Conservation (phyloP, 2,888 invertebrate species). For the Sminthurides aquaticus region DNA sequence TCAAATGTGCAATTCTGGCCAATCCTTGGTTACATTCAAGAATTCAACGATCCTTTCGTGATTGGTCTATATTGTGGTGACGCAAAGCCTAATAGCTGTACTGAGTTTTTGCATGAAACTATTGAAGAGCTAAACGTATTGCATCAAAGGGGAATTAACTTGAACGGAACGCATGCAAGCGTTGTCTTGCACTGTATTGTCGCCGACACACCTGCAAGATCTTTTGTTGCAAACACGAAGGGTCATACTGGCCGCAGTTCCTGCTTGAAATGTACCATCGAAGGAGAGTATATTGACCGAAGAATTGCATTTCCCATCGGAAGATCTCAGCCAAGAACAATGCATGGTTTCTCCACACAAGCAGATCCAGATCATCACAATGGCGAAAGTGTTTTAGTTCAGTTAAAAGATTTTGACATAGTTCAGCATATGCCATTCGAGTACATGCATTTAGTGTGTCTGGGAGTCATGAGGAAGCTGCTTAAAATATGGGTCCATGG, state of each 20-base stretch:
- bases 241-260: slow-evolving; percentile 19
- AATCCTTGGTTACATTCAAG: slow-evolving; percentile 10
- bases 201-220: slow-evolving; percentile 25
- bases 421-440: slow-evolving; percentile 13
- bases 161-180: neutral
- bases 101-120: slow-evolving; percentile 9
- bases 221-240: slow-evolving; percentile 14
- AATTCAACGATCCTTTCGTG: slow-evolving; percentile 1
- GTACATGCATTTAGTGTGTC: slow-evolving; percentile 22
- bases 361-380: slow-evolving; percentile 7
- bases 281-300: slow-evolving; percentile 16
- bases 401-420: slow-evolving; percentile 1
- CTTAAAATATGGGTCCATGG: slow-evolving; percentile 10
- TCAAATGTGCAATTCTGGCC: slow-evolving; percentile 16
- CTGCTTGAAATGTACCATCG: slow-evolving; percentile 15
- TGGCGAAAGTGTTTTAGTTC: neutral
- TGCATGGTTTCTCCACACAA: neutral
- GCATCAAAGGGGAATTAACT: neutral
- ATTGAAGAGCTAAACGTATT: slow-evolving; percentile 5
- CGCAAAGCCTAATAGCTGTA: slow-evolving; percentile 6
- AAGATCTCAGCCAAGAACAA: neutral
- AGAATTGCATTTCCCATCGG: neutral
- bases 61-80: slow-evolving; percentile 16
- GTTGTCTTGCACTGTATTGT: slow-evolving; percentile 15
- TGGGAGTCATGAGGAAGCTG: slow-evolving; percentile 15